phyloP scores from a whole-genome alignment of 2,113 vertebrate genomes.

The Heliornis fulica region DNA sequence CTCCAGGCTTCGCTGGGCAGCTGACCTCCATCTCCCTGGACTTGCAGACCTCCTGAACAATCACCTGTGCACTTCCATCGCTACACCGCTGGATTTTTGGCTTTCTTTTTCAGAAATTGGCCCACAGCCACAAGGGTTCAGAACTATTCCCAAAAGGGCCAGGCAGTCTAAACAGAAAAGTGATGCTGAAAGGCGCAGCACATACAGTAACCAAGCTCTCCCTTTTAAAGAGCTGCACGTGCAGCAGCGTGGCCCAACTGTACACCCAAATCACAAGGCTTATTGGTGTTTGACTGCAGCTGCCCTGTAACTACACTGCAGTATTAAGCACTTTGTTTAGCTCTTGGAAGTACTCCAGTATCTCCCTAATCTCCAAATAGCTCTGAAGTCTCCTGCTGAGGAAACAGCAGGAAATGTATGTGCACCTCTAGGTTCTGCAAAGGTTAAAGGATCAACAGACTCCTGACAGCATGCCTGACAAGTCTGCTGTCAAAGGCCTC shows the following conservation, averaged over 20 bases:
- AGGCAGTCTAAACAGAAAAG: neutral
- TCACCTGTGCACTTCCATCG: neutral
- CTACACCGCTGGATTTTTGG: neutral
- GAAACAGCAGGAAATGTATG: neutral
- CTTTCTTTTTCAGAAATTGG: neutral
- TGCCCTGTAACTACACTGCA: neutral
- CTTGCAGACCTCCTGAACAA: neutral
- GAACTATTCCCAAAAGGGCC: neutral
- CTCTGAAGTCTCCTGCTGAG: neutral
- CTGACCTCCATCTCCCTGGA: neutral
- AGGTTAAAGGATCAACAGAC: neutral
- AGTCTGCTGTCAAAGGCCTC: neutral
- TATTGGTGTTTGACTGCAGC: neutral
- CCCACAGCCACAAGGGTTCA: neutral
- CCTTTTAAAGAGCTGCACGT: no score
- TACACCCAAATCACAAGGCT: neutral
- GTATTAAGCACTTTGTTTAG: neutral
- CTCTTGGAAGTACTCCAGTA: neutral
- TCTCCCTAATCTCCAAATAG: neutral
- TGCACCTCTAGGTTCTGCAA: neutral
- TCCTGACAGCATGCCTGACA: neutral
- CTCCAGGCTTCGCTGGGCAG: neutral
- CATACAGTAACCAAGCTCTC: neutral
- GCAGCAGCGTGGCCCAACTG: neutral
- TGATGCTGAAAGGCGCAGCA: neutral